Evolutionary conservation across 2,113 vertebrate species (phyloP).

Genomic region (Epinephelus fuscoguttatus): DNA sequence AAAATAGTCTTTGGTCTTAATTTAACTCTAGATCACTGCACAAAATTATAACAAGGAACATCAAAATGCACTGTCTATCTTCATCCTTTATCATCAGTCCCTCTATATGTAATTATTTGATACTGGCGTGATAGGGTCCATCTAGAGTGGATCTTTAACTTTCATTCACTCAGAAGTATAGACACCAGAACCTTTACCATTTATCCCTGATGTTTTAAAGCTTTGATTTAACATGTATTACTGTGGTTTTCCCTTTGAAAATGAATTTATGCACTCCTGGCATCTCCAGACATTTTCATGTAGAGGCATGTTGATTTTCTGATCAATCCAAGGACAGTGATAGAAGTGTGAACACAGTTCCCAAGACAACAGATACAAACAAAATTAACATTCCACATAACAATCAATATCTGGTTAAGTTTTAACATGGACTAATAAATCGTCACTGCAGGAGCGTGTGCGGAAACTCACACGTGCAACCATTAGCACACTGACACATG

Average conservation of each 20-base stretch:
- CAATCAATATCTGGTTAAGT: constrained; percentile 51
- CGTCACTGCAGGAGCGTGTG: constrained; percentile 17
- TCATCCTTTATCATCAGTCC: background rate
- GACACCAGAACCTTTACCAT: too few relatives aligned
- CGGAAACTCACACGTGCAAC: constrained; percentile 35
- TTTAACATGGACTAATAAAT: constrained; percentile 47
- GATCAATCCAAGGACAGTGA: constrained; percentile 32
- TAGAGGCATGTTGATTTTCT: constrained; percentile 12
- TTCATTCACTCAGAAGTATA: background rate
- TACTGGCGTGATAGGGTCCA: background rate
- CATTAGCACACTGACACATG: constrained; percentile 28
- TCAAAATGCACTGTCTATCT: background rate
- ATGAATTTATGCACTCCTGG: background rate
- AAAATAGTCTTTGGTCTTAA: background rate
- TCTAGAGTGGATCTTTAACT: background rate
- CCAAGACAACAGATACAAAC: constrained; percentile 14
- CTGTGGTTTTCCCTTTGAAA: background rate
- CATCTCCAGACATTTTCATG: background rate
- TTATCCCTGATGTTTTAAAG: background rate
- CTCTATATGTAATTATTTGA: background rate
- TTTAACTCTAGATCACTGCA: background rate
- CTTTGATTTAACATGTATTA: background rate
- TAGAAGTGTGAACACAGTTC: constrained; percentile 32
- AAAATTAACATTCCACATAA: constrained; percentile 41
- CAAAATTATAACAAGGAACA: background rate